Conservation (phyloP, 2,113 vertebrate species). For the Mungos mungo region DNA sequence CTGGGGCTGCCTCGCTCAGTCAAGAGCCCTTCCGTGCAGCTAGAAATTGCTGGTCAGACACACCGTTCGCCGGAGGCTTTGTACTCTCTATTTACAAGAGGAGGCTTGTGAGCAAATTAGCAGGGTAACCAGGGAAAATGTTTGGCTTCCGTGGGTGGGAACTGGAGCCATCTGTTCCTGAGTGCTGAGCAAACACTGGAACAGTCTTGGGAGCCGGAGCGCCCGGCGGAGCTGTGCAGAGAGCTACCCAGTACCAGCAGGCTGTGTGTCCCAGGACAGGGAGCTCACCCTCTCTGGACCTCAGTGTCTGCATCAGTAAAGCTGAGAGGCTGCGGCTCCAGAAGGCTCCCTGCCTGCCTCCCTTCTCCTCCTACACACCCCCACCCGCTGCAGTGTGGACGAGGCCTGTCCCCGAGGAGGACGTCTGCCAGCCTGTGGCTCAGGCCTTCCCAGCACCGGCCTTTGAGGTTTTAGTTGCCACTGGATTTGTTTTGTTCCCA, state of each 20-base stretch:
- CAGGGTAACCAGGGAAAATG: conserved; percentile 78
- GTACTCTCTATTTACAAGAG: conserved; percentile 75
- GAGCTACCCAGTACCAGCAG: fast-evolving
- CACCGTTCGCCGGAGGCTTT: neutral
- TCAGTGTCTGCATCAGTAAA: neutral
- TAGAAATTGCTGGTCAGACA: neutral
- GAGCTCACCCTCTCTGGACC: neutral
- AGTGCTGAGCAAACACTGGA: conserved; percentile 60
- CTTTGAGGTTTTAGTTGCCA: neutral
- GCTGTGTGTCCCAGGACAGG: neutral
- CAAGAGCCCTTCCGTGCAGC: too few species aligned
- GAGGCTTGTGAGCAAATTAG: conserved; percentile 68
- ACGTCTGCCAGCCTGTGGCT: fast-evolving
- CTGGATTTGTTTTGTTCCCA: neutral
- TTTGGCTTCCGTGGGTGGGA: conserved; percentile 74
- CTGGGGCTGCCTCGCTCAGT: neutral
- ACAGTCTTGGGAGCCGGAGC: neutral
- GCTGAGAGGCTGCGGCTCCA: fast-evolving
- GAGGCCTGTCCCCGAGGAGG: neutral
- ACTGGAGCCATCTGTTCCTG: conserved; percentile 74
- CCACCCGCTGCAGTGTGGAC: neutral
- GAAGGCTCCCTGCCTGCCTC: neutral
- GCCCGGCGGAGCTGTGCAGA: neutral
- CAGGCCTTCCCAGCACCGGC: neutral
- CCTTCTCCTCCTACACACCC: too few species aligned